A percentile compares a stretch with the other conserved stretches of the same genome.
Evolutionary conservation across 2,888 invertebrate genomes (phyloP).

Genomic region (Drosophila barbarae): DNA sequence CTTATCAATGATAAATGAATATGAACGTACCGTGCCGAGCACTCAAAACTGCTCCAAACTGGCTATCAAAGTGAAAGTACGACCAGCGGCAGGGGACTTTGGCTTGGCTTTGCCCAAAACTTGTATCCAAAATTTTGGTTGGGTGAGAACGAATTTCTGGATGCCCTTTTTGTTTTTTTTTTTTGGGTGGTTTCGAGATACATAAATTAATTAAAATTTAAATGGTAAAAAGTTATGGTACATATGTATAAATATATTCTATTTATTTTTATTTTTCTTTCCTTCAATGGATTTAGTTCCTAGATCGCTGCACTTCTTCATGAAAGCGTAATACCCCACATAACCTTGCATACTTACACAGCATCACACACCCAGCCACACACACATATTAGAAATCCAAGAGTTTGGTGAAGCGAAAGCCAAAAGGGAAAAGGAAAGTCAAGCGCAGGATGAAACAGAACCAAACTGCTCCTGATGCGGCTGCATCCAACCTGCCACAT

Average conservation of each 20-base stretch:
- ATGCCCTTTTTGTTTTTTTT: neutral
- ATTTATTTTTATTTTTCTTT: neutral
- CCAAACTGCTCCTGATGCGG: slow-evolving; percentile 63
- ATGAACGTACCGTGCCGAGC: slow-evolving; percentile 56
- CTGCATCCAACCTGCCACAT: slow-evolving; percentile 44
- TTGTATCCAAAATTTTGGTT: neutral
- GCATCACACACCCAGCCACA: slow-evolving; percentile 1
- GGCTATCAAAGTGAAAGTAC: slow-evolving; percentile 67
- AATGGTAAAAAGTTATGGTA: neutral
- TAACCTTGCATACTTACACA: too few species aligned
- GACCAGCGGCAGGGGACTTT: slow-evolving; percentile 36
- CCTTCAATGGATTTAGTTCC: neutral
- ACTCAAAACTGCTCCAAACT: slow-evolving; percentile 59
- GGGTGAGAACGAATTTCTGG: neutral
- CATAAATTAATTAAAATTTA: too few species aligned
- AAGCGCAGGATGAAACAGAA: slow-evolving; percentile 45
- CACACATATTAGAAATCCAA: slow-evolving; percentile 27
- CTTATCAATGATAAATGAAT: slow-evolving; percentile 74
- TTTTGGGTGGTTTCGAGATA: too few species aligned
- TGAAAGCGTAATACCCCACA: slow-evolving; percentile 41
- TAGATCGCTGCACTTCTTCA: neutral
- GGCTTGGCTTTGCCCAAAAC: slow-evolving; percentile 8
- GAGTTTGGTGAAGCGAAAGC: slow-evolving; percentile 29
- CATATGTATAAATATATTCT: too few species aligned
- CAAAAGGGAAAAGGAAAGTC: slow-evolving; percentile 52